Evolutionary conservation across 2,888 invertebrate species (phyloP).

Genomic region (Pimpla rufipes): DNA sequence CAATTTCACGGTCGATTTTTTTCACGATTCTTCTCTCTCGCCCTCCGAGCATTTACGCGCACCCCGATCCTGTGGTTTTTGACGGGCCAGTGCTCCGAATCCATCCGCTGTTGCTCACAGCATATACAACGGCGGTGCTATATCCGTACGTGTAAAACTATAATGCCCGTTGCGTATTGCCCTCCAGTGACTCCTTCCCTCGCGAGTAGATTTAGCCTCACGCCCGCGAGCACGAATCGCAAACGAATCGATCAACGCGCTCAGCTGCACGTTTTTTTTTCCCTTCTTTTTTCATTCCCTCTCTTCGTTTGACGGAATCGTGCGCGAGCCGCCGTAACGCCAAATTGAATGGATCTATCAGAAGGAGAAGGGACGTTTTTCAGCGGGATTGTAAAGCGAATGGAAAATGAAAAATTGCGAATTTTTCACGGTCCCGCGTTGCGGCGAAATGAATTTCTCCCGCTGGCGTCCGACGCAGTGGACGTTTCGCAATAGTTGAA

Average conservation of each 20-base stretch:
- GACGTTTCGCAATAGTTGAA: background rate
- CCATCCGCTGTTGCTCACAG: constrained; percentile 8
- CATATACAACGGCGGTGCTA: too few species aligned
- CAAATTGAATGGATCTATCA: constrained; percentile 30
- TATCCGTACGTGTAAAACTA: background rate
- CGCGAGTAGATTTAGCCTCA: constrained; percentile 47
- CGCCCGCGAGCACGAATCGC: constrained; percentile 60
- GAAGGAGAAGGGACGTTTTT: background rate
- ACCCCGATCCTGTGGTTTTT: constrained; percentile 45
- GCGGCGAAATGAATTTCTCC: background rate
- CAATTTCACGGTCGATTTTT: constrained; percentile 68
- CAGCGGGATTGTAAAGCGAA: background rate
- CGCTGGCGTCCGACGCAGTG: too few species aligned
- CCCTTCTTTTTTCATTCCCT: constrained; percentile 30
- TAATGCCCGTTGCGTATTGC: constrained; percentile 5
- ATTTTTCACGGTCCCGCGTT: constrained; percentile 12
- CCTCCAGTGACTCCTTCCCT: constrained; percentile 18
- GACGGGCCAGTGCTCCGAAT: constrained; percentile 33
- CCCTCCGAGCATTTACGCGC: background rate
- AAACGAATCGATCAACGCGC: constrained; percentile 49
- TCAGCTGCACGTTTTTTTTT: constrained; percentile 37
- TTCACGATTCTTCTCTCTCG: constrained; percentile 13
- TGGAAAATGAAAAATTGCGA: constrained; percentile 30
- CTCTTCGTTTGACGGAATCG: background rate
- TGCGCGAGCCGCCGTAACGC: background rate